phyloP scores from a whole-genome alignment of 2,797 vertebrate species.

The Rhadinocentrus ornatus region DNA sequence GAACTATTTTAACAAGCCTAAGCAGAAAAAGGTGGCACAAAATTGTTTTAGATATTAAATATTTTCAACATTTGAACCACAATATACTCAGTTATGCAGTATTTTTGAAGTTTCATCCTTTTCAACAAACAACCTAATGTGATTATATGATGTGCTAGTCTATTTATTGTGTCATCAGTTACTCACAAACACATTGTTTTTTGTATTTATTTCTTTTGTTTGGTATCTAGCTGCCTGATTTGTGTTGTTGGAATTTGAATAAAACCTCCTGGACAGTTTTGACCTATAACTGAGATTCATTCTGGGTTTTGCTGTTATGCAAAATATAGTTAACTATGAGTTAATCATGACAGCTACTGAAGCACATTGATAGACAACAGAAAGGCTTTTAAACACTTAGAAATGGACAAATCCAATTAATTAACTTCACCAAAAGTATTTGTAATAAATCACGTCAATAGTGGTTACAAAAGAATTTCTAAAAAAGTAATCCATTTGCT shows the following conservation, averaged over 20 bases:
- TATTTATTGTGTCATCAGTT: constrained; percentile 19
- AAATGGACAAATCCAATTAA: constrained; percentile 53
- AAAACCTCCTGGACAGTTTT: constrained; percentile 54
- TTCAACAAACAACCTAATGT: constrained; percentile 16
- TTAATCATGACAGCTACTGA: background rate
- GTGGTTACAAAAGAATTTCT: constrained; percentile 36
- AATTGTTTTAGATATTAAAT: constrained; percentile 11
- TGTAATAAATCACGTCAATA: constrained; percentile 28
- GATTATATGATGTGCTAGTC: constrained; percentile 35
- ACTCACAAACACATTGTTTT: constrained; percentile 15
- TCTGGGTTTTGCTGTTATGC: background rate
- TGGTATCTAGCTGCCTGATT: constrained; percentile 50
- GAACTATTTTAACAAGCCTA: constrained; percentile 21
- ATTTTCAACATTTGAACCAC: constrained; percentile 29
- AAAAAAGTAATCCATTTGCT: too few species aligned
- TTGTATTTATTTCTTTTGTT: constrained; percentile 30
- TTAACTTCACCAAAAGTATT: constrained; percentile 59
- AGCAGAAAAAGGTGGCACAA: constrained; percentile 56
- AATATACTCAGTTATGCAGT: constrained; percentile 6
- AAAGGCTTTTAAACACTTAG: constrained; percentile 22
- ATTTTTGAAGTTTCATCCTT: constrained; percentile 17
- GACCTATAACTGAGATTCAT: constrained; percentile 2
- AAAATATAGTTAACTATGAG: background rate
- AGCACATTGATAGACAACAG: background rate
- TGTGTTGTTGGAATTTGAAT: constrained; percentile 63